A percentile compares a stretch with the other conserved stretches of the same genome.
phyloP scores from a whole-genome alignment of 2,797 vertebrate genomes.

The Selene dorsalis region DNA sequence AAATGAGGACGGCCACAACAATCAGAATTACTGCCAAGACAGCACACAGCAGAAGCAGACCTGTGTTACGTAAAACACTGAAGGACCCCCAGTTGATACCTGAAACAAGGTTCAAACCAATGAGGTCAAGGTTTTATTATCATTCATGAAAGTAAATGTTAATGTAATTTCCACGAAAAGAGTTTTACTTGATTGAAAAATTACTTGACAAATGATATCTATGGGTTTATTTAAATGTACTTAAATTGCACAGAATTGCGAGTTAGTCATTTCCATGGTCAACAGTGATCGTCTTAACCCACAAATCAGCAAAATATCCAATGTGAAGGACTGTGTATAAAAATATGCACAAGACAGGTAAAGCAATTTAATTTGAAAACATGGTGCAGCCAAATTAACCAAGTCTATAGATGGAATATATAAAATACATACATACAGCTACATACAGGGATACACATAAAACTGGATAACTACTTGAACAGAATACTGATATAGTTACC shows the following conservation, averaged over 20 bases:
- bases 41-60: not conserved
- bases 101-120: constrained; percentile 4
- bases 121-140: not conserved
- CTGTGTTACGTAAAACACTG: not conserved
- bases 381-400: not conserved
- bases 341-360: not conserved
- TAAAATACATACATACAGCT: not conserved
- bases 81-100: not conserved
- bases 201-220: no score
- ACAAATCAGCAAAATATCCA: not conserved
- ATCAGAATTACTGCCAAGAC: constrained; percentile 10
- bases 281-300: no score
- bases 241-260: not conserved
- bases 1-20: constrained; percentile 11
- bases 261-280: no score
- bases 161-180: not conserved
- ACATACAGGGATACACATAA: not conserved
- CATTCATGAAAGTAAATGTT: not conserved
- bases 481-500: constrained; percentile 23
- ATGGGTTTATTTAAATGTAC: no score
- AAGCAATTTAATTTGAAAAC: not conserved
- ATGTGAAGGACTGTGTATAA: not conserved
- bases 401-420: not conserved
- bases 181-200: not conserved
- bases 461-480: not conserved